Percentiles rank a stretch among this genome's conserved stretches.
These are phyloP conservation scores for Oryzaephilus surinamensis DNA, from an alignment of 1,140 invertebrate genomes.

Conservation along the genomic window DNA sequence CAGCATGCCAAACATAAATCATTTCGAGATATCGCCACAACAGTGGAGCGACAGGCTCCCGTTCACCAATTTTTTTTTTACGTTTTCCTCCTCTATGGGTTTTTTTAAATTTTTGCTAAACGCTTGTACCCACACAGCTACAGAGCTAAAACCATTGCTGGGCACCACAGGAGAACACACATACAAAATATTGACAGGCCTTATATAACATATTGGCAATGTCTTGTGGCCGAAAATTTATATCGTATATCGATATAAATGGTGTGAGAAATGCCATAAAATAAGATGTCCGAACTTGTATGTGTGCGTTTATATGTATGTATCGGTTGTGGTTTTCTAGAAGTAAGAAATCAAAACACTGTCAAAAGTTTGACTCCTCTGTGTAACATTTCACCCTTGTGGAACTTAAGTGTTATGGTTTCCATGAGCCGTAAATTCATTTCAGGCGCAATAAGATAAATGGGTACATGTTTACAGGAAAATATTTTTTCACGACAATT, in stretches of 20 bases:
- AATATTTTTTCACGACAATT: too few relatives aligned
- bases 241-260: conserved; percentile 23
- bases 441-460: too few relatives aligned
- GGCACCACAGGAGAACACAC: too few relatives aligned
- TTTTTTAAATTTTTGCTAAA: conserved; percentile 13
- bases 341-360: conserved; percentile 18
- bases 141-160: background rate
- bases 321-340: conserved; percentile 13
- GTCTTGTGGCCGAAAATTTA: too few relatives aligned
- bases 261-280: conserved; percentile 22
- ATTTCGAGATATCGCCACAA: conserved; percentile 26
- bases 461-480: too few relatives aligned
- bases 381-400: conserved; percentile 7
- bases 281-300: conserved; percentile 13
- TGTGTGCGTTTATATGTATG: too few relatives aligned
- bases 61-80: too few relatives aligned
- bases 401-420: conserved; percentile 13
- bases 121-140: background rate
- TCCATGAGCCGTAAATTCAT: too few relatives aligned
- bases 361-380: conserved; percentile 14
- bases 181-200: too few relatives aligned
- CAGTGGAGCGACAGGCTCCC: conserved; percentile 18
- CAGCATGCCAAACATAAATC: conserved; percentile 28
- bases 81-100: too few relatives aligned
- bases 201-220: conserved; percentile 17